phyloP scores from a whole-genome alignment of 2,797 vertebrate species.

The Glossophaga mutica region DNA sequence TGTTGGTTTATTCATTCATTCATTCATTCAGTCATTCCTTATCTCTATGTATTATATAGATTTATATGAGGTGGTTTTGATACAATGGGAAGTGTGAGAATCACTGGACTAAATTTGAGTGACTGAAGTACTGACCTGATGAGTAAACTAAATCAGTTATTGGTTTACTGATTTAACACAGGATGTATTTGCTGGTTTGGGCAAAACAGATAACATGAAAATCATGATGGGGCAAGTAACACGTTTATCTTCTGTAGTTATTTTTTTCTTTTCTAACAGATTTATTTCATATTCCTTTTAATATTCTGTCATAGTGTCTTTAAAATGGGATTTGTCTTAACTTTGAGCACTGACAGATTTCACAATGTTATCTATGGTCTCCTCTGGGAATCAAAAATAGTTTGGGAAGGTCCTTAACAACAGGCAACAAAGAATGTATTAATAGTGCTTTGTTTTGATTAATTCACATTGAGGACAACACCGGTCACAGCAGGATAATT shows the following conservation, averaged over 20 bases:
- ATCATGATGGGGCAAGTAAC: background rate
- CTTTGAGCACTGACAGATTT: background rate
- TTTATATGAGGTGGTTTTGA: background rate
- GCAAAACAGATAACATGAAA: background rate
- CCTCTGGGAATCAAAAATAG: background rate
- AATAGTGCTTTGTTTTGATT: slow-evolving; percentile 2
- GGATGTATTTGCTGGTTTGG: background rate
- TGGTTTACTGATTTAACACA: background rate
- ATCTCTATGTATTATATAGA: background rate
- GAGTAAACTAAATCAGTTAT: background rate
- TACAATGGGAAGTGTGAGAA: background rate
- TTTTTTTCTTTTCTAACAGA: background rate
- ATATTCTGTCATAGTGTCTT: background rate
- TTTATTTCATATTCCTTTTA: background rate
- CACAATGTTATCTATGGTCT: background rate
- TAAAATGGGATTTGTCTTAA: background rate
- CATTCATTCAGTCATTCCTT: too few species aligned
- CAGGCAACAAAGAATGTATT: background rate
- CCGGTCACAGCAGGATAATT: background rate
- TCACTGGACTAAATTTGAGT: background rate
- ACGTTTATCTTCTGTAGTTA: background rate
- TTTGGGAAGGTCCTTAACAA: background rate
- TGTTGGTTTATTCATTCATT: background rate
- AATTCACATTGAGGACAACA: background rate
- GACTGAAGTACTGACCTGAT: background rate